Evolutionary conservation across 2,113 vertebrate genomes (phyloP).

Genomic region (Megaceryle maxima): DNA sequence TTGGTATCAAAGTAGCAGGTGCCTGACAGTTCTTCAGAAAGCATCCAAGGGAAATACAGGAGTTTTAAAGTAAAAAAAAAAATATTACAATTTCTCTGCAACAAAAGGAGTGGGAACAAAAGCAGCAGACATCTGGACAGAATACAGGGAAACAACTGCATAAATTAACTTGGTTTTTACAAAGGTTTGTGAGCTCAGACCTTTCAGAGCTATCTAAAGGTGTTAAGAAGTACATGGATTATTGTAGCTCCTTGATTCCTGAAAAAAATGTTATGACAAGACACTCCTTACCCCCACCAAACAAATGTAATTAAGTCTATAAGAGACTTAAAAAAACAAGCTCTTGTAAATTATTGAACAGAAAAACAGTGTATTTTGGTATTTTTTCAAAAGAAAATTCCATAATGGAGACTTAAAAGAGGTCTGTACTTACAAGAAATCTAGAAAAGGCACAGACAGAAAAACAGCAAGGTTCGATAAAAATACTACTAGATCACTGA

Average conservation of each 20-base stretch:
- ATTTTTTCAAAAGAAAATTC: neutral
- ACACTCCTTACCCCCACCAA: neutral
- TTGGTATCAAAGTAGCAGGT: neutral
- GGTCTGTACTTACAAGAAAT: neutral
- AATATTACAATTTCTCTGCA: neutral
- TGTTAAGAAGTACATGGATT: neutral
- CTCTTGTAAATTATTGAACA: neutral
- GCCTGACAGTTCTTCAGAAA: neutral
- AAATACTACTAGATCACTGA: neutral
- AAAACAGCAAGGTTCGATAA: neutral
- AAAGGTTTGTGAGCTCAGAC: neutral
- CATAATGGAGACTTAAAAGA: neutral
- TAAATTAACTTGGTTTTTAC: neutral
- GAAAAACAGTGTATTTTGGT: neutral
- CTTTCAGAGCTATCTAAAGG: neutral
- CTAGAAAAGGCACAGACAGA: neutral
- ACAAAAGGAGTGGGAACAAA: neutral
- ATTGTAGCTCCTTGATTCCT: neutral
- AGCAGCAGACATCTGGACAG: neutral
- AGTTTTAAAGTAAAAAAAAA: neutral
- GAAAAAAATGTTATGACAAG: neutral
- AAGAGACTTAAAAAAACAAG: neutral
- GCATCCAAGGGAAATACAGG: neutral
- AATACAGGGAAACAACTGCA: neutral
- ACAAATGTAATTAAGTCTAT: neutral